Percentiles rank a stretch among this genome's conserved stretches.
Conservation (phyloP, 1,140 invertebrate species). For the Cotesia typhae region DNA sequence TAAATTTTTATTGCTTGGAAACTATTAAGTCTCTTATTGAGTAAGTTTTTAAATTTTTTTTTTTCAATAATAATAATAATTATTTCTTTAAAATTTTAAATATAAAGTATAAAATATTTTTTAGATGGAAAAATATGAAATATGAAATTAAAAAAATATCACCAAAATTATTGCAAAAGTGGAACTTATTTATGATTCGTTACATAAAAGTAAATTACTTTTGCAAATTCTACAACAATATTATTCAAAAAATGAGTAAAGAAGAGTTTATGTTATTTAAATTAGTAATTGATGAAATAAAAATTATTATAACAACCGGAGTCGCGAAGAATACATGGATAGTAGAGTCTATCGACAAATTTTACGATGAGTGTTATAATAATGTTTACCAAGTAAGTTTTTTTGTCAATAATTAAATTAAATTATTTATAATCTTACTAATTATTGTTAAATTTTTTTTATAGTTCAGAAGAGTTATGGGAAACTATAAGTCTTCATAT, state of each 20-base stretch:
- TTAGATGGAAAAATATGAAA: slow-evolving; percentile 36
- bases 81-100: background rate
- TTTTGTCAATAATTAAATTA: background rate
- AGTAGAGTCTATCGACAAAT: slow-evolving; percentile 13
- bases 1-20: slow-evolving; percentile 30
- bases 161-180: slow-evolving; percentile 34
- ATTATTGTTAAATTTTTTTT: slow-evolving; percentile 1
- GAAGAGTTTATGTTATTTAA: slow-evolving; percentile 31
- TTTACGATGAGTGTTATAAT: slow-evolving; percentile 21
- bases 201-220: slow-evolving; percentile 31
- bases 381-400: slow-evolving; percentile 11
- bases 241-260: slow-evolving; percentile 5
- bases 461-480: slow-evolving; percentile 25
- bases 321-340: slow-evolving; percentile 26
- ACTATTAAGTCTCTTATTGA: slow-evolving; percentile 33
- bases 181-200: slow-evolving; percentile 26
- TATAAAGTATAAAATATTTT: background rate
- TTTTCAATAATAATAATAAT: slow-evolving; percentile 3
- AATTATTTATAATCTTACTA: slow-evolving; percentile 1
- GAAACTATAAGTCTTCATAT: slow-evolving; percentile 20
- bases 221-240: slow-evolving; percentile 35
- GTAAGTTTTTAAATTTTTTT: background rate
- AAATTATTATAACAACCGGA: slow-evolving; percentile 24
- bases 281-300: slow-evolving; percentile 31
- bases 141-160: slow-evolving; percentile 35